Base-by-base conservation (phyloP, 2,113 vertebrate species). In the Plotosus lineatus region DNA sequence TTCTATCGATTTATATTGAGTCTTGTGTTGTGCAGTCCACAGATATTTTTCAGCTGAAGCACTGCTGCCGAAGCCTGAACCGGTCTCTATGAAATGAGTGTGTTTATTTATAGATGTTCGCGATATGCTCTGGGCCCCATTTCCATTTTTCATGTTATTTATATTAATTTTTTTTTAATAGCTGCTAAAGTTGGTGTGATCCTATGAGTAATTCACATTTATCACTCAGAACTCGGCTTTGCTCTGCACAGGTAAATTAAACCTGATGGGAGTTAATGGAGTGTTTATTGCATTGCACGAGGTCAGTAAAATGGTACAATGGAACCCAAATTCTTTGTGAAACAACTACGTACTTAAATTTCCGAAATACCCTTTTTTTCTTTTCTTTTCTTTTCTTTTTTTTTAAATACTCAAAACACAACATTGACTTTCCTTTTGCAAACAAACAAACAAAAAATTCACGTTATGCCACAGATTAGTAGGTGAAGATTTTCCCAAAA, bases 81-180 rank as follows among this genome's bases (percentile, higher is more conserved):
- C 46, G 23, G 28, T 1, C 48, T 51, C 15, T 36, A 33, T 33
- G 71, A 73, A n/a, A 12, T 6, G 26, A 51, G 46, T 23, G 71
- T 1, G 28, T 73, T 51, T 73, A 69, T 73, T 50, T 73, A 73
- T 50, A 51, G 46, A 73, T 46, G 71, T 23, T 36, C 31, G 42
- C 15, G 26, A 46, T 36, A 15, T 9, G 26, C 26, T 19, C 46
- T 4, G 3, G 46, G 46, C 40, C 46, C 9, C 46, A 15, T 33
- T 33, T 36, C 17, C 31, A 73, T 73, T 73, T 73, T 73, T 73
- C 26, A 33, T 51, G n/a, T n/a, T n/a, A n/a, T n/a, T n/a, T n/a
- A n/a, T n/a, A n/a, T n/a, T n/a, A n/a, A n/a, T n/a, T n/a, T n/a
- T n/a, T n/a, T n/a, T 50, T 48, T 72, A 28, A 8, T 15, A 71